phyloP scores from a whole-genome alignment of 2,113 vertebrate species.

The Chaetorhynchus papuensis region DNA sequence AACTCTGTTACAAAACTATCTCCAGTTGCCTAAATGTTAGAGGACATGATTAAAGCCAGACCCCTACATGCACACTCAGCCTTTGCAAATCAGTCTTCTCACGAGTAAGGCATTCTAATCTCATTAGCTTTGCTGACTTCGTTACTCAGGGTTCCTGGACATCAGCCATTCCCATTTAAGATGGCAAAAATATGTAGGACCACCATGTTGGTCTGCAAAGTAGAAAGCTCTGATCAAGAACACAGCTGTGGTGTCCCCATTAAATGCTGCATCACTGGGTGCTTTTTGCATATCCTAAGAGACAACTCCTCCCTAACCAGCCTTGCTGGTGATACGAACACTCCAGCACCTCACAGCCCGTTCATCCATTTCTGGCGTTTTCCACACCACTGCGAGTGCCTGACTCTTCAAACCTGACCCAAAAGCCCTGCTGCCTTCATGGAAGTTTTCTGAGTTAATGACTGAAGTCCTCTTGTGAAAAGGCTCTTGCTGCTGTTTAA shows the following conservation, averaged over 20 bases:
- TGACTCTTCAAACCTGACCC: neutral
- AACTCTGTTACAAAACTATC: neutral
- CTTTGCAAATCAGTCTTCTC: neutral
- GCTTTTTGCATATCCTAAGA: neutral
- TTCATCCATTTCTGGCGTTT: neutral
- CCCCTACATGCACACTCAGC: accelerated
- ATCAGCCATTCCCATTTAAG: neutral
- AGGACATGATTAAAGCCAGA: neutral
- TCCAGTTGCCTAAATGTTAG: neutral
- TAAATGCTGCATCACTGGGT: neutral
- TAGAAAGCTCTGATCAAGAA: neutral
- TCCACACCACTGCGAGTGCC: accelerated
- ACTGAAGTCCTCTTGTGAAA: neutral
- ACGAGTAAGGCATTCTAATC: neutral
- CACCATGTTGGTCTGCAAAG: neutral
- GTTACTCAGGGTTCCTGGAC: neutral
- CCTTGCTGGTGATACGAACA: neutral
- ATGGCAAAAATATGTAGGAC: neutral
- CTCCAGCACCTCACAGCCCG: neutral
- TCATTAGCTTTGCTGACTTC: neutral
- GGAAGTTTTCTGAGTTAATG: neutral
- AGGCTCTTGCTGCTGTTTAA: constrained; percentile 19
- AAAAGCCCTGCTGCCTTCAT: neutral
- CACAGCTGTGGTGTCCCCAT: neutral
- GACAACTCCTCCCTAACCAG: neutral